These are phyloP conservation scores for Antheraea mylitta DNA, from an alignment of 1,140 invertebrate species.

Conservation along the genomic window DNA sequence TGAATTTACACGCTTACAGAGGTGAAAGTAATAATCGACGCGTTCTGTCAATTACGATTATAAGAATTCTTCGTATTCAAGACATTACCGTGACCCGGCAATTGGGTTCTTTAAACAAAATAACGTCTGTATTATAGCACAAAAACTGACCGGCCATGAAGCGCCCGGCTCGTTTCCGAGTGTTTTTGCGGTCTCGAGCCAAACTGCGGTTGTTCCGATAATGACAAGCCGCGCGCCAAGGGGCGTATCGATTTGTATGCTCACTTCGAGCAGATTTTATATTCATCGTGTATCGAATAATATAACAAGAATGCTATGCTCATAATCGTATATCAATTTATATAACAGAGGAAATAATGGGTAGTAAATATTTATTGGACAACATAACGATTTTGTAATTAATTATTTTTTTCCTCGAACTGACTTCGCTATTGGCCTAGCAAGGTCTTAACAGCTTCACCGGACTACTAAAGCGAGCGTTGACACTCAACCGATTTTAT, in stretches of 20 bases:
- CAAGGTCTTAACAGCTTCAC: no score
- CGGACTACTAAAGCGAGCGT: no score
- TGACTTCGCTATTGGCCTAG: no score
- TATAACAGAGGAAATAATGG: background rate
- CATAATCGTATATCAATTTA: background rate
- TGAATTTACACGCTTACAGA: background rate
- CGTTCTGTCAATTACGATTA: background rate
- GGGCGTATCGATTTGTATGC: slow-evolving; percentile 24
- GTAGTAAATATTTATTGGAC: background rate
- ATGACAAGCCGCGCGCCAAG: slow-evolving; percentile 6
- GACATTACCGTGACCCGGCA: slow-evolving; percentile 24
- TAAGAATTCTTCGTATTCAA: background rate
- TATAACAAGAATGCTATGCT: background rate
- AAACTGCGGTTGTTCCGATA: slow-evolving; percentile 14
- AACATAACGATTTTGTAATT: background rate
- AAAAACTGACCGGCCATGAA: slow-evolving; percentile 45
- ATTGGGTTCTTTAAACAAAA: slow-evolving; percentile 27
- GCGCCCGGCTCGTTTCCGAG: slow-evolving; percentile 31
- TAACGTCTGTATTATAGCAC: slow-evolving; percentile 15
- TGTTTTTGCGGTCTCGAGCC: slow-evolving; percentile 28
- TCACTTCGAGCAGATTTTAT: background rate
- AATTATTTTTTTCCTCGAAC: no score
- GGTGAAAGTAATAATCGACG: background rate
- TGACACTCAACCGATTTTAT: no score
- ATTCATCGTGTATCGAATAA: background rate